Base-by-base conservation (phyloP, 1,140 invertebrate species). In the Dreissena rostriformis region DNA sequence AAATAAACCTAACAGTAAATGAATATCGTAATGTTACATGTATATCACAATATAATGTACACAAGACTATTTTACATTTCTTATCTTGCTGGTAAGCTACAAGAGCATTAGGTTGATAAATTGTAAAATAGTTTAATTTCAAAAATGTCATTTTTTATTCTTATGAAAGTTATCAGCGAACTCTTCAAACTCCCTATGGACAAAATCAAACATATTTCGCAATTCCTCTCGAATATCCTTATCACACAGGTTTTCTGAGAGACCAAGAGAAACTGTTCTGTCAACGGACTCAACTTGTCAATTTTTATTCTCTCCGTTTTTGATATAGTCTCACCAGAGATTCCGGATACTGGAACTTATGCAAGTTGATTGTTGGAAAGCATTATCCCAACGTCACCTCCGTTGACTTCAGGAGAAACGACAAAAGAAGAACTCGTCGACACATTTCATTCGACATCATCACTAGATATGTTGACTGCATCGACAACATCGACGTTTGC, bases 251-350 rank as follows among this genome's bases (percentile, higher is more conserved):
- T 71, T 71, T 39, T 71, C 29, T 29, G 68, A 71, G 29, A 29
- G 28, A 12, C 68, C 68, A 71, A 71, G 26, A 71, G 68, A 71
- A 28, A 39, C 68, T 71, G 68, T 29, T 10, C 68, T 14, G 7
- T 19, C 29, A 39, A 71, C 68, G 19, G 68, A 71, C 49, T 28
- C 22, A 28, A 29, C 29, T 28, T 28, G 10, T 28, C 29, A 39
- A 29, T 71, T 71, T 71, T 71, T 19, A 71, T 71, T 71, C 49
- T 71, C 29, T 71, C 68, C 29, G 14, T 71, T 71, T 71, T 71
- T 28, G n/a, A 19, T 28, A 29, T 39, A n/a, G n/a, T n/a, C n/a
- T n/a, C n/a, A n/a, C n/a, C n/a, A n/a, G n/a, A n/a, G n/a, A n/a
- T n/a, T n/a, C n/a, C n/a, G n/a, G n/a, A n/a, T n/a, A n/a, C n/a